Evolutionary conservation across 2,797 vertebrate genomes (phyloP), one percentile per base, ranked within the genome.

Genomic region (Nyctibius grandis): DNA sequence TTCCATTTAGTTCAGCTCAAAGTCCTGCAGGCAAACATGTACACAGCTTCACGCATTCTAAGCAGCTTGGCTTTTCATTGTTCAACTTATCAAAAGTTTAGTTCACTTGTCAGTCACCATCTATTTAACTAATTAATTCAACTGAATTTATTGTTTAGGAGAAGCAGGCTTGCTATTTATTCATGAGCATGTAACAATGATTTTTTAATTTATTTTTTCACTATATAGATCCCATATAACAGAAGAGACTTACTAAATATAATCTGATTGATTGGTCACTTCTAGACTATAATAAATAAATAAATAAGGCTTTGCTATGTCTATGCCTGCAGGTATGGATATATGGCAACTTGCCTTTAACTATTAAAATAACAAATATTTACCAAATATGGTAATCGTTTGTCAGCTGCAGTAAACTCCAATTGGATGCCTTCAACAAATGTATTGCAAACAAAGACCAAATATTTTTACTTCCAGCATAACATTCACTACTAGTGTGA

Each of bases 371-470:
- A 91, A 70, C 9, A 87, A 80, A 9, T 28, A 88, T 75, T 51
- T 84, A 84, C 38, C 40, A 79, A 75, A 57, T 45, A 42, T 11
- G 0, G 4, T 56, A 67, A 50, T 61, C 48, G 65, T 29, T 19
- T 63, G 51, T 73, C 84, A 91, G 50, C 40, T 88, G 42, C 5
- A 1, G 15, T 34, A 69, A 93, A 95, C 70, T 64, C 67, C 78
- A 93, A 33, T 6, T 85, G 76, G 95, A 81, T 92, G 87, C 38
- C 54, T 93, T 96, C 61, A 91, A 90, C n/a, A 96, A 95, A 94
- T 89, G 92, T 95, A 96, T 57, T 83, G 85, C 93, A 97, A 97
- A 95, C 85, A 85, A 93, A 84, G 74, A 97, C 91, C 67, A 95
- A 89, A 85, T 86, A 77, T 85, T 96, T 95, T 78, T 89, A 80